A percentile compares a stretch with the other conserved stretches of the same genome.
phyloP scores from a whole-genome alignment of 2,888 invertebrate genomes.

The Epinotia ramella region DNA sequence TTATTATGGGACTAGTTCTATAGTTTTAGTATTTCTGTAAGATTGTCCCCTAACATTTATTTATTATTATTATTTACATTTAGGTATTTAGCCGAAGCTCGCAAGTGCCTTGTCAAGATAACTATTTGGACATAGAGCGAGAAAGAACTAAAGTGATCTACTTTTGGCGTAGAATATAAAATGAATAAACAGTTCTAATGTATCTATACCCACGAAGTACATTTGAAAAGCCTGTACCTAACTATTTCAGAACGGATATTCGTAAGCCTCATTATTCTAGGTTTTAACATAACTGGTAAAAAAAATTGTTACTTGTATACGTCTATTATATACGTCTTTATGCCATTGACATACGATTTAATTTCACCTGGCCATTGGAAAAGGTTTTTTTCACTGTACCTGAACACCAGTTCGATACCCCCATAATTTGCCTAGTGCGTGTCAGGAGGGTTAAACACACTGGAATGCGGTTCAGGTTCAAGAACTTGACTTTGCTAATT shows the following conservation, averaged over 20 bases:
- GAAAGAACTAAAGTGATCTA: too few species aligned
- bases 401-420: slow-evolving; percentile 14
- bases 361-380: not conserved
- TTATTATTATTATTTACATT: too few species aligned
- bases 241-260: too few species aligned
- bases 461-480: slow-evolving; percentile 36
- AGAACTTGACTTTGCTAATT: slow-evolving; percentile 37
- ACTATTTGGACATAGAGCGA: too few species aligned
- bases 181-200: not conserved
- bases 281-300: not conserved
- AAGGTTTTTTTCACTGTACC: not conserved
- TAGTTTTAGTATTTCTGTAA: too few species aligned
- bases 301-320: not conserved
- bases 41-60: too few species aligned
- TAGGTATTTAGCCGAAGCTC: too few species aligned
- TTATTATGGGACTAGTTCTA: too few species aligned
- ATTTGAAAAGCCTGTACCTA: too few species aligned
- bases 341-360: not conserved
- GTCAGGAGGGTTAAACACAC: slow-evolving; percentile 16
- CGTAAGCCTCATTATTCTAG: not conserved
- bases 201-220: too few species aligned
- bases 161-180: not conserved
- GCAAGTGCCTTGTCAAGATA: too few species aligned
- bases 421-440: slow-evolving; percentile 24
- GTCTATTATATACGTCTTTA: not conserved